phyloP scores from a whole-genome alignment of 1,140 invertebrate species.

The Drosophila serrata region DNA sequence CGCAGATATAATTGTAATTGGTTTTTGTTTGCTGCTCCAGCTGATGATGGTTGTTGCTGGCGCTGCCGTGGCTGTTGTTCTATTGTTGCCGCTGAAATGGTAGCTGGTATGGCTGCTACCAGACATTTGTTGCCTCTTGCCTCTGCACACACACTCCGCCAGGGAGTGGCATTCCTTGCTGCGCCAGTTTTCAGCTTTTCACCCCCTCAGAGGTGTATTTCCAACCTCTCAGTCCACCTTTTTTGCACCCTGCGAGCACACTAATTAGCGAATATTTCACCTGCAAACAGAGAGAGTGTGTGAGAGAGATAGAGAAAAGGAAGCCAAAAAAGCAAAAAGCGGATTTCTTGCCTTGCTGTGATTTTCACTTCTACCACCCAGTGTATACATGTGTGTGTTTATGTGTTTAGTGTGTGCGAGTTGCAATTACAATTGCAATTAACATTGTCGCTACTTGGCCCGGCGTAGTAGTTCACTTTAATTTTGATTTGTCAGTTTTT shows the following conservation, averaged over 20 bases:
- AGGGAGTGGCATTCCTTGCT: conserved; percentile 47
- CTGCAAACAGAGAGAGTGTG: conserved; percentile 17
- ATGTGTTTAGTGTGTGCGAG: conserved; percentile 36
- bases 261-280: conserved; percentile 82
- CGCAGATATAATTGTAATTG: conserved; percentile 77
- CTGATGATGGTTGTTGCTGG: conserved; percentile 35
- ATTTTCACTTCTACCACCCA: conserved; percentile 44
- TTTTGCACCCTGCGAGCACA: conserved; percentile 47
- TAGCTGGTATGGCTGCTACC: conserved; percentile 7
- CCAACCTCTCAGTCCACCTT: background rate
- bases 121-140: conserved; percentile 35
- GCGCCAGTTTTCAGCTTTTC: conserved; percentile 36
- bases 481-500: conserved; percentile 81
- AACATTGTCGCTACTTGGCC: conserved; percentile 60
- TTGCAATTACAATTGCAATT: conserved; percentile 79
- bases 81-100: conserved; percentile 31
- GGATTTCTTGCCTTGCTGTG: conserved; percentile 61
- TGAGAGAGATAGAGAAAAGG: background rate
- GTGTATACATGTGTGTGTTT: conserved; percentile 2
- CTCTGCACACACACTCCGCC: conserved; percentile 39
- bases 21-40: conserved; percentile 59
- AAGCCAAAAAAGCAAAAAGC: conserved; percentile 54
- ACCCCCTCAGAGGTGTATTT: background rate
- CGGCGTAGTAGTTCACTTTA: conserved; percentile 62
- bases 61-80: conserved; percentile 17